Evolutionary conservation across 2,113 vertebrate genomes (phyloP).

Genomic region (Brienomyrus longianalis): DNA sequence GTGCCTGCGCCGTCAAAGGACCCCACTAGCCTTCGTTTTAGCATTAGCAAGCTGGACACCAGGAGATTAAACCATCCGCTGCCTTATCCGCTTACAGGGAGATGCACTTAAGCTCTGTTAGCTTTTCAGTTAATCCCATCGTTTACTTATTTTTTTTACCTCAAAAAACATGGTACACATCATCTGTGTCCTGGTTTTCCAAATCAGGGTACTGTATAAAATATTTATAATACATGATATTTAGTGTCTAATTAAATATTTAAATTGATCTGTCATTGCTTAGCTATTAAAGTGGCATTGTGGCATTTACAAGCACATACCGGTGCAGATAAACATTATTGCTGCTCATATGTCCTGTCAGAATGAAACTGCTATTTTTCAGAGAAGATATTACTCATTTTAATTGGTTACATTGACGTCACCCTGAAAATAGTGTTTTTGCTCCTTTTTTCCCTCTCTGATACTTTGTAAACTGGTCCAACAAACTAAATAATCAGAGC

Average conservation of each 20-base stretch:
- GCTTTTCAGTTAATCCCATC: not conserved
- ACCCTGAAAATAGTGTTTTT: not conserved
- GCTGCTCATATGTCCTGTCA: not conserved
- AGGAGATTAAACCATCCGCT: not conserved
- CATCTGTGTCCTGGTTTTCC: not conserved
- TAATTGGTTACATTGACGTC: not conserved
- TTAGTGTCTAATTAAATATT: not conserved
- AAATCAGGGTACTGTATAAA: not conserved
- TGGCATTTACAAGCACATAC: not conserved
- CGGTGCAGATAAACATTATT: not conserved
- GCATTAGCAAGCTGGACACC: not conserved
- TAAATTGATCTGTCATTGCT: not conserved
- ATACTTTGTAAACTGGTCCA: not conserved
- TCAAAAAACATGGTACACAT: not conserved
- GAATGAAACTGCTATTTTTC: not conserved
- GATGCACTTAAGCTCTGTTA: not conserved
- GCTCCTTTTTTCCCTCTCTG: not conserved
- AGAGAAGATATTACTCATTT: not conserved
- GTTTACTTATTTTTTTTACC: not conserved
- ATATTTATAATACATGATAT: not conserved
- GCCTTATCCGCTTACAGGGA: not conserved
- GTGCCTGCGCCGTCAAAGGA: not conserved
- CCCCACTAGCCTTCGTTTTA: not conserved
- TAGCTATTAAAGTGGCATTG: not conserved
- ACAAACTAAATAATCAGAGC: not conserved